A percentile compares a stretch with the other conserved stretches of the same genome.
Evolutionary conservation across 2,888 invertebrate genomes (phyloP).

Genomic region (Conomelus anceps): DNA sequence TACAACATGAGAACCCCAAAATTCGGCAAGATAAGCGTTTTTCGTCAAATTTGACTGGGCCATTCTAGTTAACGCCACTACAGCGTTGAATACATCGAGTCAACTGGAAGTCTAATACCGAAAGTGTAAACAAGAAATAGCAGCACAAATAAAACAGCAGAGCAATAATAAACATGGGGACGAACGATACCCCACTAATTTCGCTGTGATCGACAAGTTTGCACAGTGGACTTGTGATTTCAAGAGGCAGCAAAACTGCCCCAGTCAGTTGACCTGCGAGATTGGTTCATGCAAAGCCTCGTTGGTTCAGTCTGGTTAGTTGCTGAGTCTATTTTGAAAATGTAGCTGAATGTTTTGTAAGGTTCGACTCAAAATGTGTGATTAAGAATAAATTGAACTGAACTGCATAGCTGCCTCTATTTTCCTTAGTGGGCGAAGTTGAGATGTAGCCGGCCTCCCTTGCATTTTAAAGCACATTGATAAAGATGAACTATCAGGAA

Average conservation of each 20-base stretch:
- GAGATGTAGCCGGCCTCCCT: no score
- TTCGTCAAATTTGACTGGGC: background rate
- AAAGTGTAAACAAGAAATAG: background rate
- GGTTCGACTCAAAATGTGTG: no score
- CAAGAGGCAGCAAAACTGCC: background rate
- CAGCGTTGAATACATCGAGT: background rate
- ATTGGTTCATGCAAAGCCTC: background rate
- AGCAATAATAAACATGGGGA: background rate
- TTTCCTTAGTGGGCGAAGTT: no score
- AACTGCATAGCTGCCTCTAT: no score
- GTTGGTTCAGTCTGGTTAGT: no score
- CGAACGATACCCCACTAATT: background rate
- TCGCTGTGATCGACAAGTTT: background rate
- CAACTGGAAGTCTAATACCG: background rate
- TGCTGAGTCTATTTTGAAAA: background rate
- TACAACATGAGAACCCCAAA: background rate
- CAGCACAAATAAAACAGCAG: background rate
- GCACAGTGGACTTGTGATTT: background rate
- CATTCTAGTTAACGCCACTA: background rate
- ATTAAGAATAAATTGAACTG: no score
- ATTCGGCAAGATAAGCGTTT: background rate
- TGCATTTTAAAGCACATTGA: no score
- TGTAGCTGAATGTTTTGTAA: background rate
- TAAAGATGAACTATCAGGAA: no score
- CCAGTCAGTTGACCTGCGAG: background rate